Base-by-base conservation (phyloP, 37 sponge, comb jelly and placozoan species). In the Ianthella basta region DNA sequence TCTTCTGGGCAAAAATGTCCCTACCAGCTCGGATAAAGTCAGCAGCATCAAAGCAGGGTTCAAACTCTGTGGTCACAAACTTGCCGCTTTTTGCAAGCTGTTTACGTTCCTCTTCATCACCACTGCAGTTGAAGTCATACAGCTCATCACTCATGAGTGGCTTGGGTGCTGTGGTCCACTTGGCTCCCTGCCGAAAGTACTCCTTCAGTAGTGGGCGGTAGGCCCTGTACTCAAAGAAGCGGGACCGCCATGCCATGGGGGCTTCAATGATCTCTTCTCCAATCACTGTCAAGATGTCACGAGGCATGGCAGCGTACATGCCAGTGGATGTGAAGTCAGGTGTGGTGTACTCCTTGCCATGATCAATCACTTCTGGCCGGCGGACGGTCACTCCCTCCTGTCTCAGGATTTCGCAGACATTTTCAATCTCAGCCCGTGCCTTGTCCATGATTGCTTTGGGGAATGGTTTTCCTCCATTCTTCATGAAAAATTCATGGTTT, bases 211-310 rank as follows among this genome's bases (percentile, higher is more conserved):
- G 88, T 10, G 86, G 57, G 0, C 94, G 85, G 70, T 94, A 94
- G 30, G 88, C 84, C 30, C 80, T 56, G 78, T 91, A 91, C 81
- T 94, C 94, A 75, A 94, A 91, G 88, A 85, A 94, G 15, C 94
- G 82, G 14, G 85, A 86, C 10, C 91, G 54, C 94, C 94, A 94
- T 15, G 91, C 91, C 94, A 94, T 94, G 21, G 94, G 94, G 25
- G 94, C 88, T 67, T 94, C 94, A 19, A 94, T 94, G n/a, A 94
- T 87, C 56, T 94, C 89, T 25, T 94, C 66, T 37, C 94, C 94
- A 34, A 94, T 69, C 25, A 90, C 86, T 73, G 88, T 44, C 55
- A 90, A 56, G 80, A 88, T 67, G 78, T 94, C 94, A 15, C 94
- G 50, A 23, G 78, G 78, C 27, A 61, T 80, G 24, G 81, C 61